Percentiles rank a stretch among this genome's conserved stretches.
phyloP scores from a whole-genome alignment of 2,888 invertebrate genomes.

The Sinopyrophorus schimmeli region DNA sequence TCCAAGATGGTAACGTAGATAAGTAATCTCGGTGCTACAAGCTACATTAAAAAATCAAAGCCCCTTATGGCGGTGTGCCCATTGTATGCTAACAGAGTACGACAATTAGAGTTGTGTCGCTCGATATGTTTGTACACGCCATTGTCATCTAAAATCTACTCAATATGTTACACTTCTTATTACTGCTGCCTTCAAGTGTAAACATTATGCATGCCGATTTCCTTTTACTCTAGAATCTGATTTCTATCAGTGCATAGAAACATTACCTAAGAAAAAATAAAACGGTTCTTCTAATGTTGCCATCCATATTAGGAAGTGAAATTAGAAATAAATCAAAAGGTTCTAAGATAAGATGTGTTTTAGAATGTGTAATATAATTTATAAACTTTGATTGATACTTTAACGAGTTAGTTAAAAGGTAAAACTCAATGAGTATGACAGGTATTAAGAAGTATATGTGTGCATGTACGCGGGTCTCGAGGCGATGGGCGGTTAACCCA shows the following conservation, averaged over 20 bases:
- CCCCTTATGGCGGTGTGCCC: conserved; percentile 48
- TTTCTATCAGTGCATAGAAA: too few species aligned
- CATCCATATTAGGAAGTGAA: too few species aligned
- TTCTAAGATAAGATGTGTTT: too few species aligned
- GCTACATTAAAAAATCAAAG: conserved; percentile 53
- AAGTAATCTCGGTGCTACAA: conserved; percentile 50
- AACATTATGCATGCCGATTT: conserved; percentile 8
- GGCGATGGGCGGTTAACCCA: conserved; percentile 30
- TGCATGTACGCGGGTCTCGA: conserved; percentile 18
- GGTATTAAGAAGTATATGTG: conserved; percentile 12
- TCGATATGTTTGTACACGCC: conserved; percentile 33
- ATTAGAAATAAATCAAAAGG: too few species aligned
- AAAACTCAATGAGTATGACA: conserved; percentile 15
- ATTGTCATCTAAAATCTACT: conserved; percentile 35
- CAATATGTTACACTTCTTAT: conserved; percentile 36
- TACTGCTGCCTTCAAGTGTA: conserved; percentile 25
- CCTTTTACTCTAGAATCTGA: conserved; percentile 21
- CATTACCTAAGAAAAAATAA: too few species aligned
- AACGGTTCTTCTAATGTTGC: too few species aligned
- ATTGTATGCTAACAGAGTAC: conserved; percentile 52
- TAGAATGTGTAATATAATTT: too few species aligned
- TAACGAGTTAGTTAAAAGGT: too few species aligned
- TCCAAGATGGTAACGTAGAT: conserved; percentile 51
- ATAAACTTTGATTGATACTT: too few species aligned
- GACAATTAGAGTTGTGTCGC: conserved; percentile 50